Evolutionary conservation across 2,888 invertebrate genomes (phyloP).

Genomic region (Baccha elongata): DNA sequence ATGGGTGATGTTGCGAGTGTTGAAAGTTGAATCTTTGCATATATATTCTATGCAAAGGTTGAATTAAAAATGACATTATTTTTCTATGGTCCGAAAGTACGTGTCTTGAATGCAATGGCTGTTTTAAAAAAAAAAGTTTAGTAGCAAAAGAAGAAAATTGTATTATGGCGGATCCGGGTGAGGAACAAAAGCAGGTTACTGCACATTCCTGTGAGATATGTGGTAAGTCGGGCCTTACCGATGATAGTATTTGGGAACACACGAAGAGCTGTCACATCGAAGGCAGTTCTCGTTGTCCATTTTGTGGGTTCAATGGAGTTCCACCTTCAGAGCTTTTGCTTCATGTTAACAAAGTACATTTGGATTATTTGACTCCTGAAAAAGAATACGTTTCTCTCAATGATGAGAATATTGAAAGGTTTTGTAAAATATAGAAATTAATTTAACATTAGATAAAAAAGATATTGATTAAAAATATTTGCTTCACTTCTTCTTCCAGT

Average conservation of each 20-base stretch:
- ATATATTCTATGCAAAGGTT: no score
- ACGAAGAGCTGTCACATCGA: constrained; percentile 91
- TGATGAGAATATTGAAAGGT: constrained; percentile 87
- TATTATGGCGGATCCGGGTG: constrained; percentile 74
- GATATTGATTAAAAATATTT: no score
- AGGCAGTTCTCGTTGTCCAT: constrained; percentile 90
- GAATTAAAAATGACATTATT: no score
- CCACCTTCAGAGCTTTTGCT: constrained; percentile 89
- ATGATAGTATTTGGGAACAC: constrained; percentile 91
- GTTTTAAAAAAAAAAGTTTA: no score
- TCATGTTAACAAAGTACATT: constrained; percentile 92
- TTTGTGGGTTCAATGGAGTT: constrained; percentile 89
- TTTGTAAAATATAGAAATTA: constrained; percentile 65
- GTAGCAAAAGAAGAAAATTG: no score
- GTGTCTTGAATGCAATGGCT: no score
- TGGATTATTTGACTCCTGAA: constrained; percentile 91
- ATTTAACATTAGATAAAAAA: neutral
- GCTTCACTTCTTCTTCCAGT: no score
- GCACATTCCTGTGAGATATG: constrained; percentile 90
- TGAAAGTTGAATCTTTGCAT: no score
- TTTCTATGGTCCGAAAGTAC: no score
- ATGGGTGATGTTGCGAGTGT: no score
- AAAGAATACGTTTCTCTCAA: constrained; percentile 90
- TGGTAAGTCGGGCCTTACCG: constrained; percentile 90
- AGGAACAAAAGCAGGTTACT: constrained; percentile 71